Evolutionary conservation across 2,888 invertebrate species (phyloP).

Genomic region (Oegoconia quadripuncta): DNA sequence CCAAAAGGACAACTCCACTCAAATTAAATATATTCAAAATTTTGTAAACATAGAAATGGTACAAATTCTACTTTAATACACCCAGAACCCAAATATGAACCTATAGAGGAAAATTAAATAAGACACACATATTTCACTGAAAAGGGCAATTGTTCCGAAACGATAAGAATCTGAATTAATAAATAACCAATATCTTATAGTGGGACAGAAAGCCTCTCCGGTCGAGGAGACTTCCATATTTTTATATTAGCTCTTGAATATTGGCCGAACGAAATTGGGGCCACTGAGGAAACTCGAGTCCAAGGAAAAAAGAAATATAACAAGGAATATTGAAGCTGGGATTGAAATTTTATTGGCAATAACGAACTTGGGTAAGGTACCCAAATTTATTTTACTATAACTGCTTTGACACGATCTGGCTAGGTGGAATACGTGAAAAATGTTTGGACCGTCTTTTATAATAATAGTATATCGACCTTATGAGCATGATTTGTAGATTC

Average conservation of each 20-base stretch:
- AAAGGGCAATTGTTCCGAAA: constrained; percentile 14
- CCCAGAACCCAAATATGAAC: too few relatives aligned
- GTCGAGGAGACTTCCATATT: constrained; percentile 38
- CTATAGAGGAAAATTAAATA: too few relatives aligned
- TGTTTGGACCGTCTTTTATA: too few relatives aligned
- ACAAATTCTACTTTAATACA: too few relatives aligned
- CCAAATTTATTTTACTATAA: constrained; percentile 6
- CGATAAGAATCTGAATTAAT: constrained; percentile 23
- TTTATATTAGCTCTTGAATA: constrained; percentile 53
- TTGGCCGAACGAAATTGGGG: constrained; percentile 43
- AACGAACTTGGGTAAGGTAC: constrained; percentile 10
- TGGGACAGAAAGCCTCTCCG: constrained; percentile 32
- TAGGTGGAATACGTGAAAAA: background rate
- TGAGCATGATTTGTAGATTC: too few relatives aligned
- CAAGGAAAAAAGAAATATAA: constrained; percentile 37
- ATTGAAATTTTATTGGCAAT: constrained; percentile 36
- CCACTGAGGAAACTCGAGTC: constrained; percentile 31
- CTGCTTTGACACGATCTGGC: constrained; percentile 1
- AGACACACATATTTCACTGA: constrained; percentile 1
- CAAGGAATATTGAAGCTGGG: constrained; percentile 30
- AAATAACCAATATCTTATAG: constrained; percentile 36
- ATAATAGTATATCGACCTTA: too few relatives aligned
- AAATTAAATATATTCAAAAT: too few relatives aligned
- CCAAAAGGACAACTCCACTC: too few relatives aligned
- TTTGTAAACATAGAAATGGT: too few relatives aligned